A percentile compares a stretch with the other conserved stretches of the same genome.
Evolutionary conservation across 1,140 invertebrate genomes (phyloP).

Genomic region (Portunus trituberculatus): DNA sequence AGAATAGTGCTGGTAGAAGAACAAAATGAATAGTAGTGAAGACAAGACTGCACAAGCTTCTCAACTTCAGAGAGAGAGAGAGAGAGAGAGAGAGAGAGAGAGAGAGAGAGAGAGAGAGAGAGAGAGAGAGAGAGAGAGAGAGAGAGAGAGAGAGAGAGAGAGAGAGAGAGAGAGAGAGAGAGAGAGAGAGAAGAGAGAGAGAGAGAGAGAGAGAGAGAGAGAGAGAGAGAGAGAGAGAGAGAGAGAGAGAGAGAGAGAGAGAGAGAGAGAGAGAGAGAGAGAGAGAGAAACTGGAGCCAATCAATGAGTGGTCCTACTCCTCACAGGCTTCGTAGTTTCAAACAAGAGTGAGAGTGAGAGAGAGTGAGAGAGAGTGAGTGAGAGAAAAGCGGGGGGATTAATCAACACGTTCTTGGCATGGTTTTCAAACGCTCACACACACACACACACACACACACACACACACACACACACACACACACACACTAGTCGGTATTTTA

Average conservation of each 20-base stretch:
- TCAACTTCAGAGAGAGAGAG: too few species aligned
- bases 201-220: neutral
- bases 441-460: constrained; percentile 36
- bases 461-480: neutral
- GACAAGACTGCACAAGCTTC: too few species aligned
- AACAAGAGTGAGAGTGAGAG: neutral
- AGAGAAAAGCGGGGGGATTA: neutral
- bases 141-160: constrained; percentile 10
- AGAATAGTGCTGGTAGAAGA: too few species aligned
- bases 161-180: constrained; percentile 3
- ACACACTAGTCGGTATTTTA: neutral
- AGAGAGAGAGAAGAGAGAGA: neutral
- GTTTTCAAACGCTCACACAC: constrained; percentile 40
- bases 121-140: neutral
- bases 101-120: neutral
- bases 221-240: neutral
- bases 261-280: constrained; percentile 3
- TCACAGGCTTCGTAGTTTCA: neutral
- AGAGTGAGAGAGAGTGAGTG: neutral
- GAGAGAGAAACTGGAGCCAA: neutral
- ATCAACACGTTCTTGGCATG: constrained; percentile 18
- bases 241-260: constrained; percentile 1
- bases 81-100: neutral
- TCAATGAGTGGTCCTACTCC: neutral
- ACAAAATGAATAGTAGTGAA: too few species aligned